phyloP scores from a whole-genome alignment of 2,888 invertebrate species.

The Anthoptus insignis region DNA sequence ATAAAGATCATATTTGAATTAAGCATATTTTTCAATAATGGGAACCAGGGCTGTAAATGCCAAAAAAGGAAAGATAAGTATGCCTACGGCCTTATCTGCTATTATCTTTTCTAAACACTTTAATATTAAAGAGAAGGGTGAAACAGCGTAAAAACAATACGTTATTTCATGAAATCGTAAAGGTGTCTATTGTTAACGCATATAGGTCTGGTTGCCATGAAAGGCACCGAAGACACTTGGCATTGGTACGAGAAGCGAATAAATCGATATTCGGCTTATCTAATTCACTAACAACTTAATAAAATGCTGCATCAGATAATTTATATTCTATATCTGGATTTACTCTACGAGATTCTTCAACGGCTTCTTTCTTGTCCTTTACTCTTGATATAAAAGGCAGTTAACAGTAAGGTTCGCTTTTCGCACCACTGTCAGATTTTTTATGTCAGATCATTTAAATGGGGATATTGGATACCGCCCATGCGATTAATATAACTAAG shows the following conservation, averaged over 20 bases:
- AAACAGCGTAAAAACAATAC: slow-evolving; percentile 39
- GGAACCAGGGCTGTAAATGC: slow-evolving; percentile 5
- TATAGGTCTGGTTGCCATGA: slow-evolving; percentile 30
- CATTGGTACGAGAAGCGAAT: slow-evolving; percentile 29
- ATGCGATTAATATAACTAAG: slow-evolving; percentile 41
- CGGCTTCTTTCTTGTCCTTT: slow-evolving; percentile 40
- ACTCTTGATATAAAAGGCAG: slow-evolving; percentile 41
- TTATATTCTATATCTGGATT: slow-evolving; percentile 40
- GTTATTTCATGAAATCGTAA: slow-evolving; percentile 28
- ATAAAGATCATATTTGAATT: not conserved
- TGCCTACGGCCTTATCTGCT: slow-evolving; percentile 31
- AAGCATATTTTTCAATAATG: not conserved
- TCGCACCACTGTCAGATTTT: slow-evolving; percentile 46
- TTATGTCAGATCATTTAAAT: slow-evolving; percentile 36
- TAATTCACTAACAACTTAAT: not conserved
- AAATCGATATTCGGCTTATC: slow-evolving; percentile 23
- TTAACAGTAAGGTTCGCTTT: slow-evolving; percentile 36
- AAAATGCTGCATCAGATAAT: slow-evolving; percentile 18
- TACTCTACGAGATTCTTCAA: slow-evolving; percentile 39
- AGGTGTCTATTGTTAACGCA: slow-evolving; percentile 30
- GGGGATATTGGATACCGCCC: slow-evolving; percentile 37
- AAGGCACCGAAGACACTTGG: slow-evolving; percentile 23
- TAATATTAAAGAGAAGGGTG: slow-evolving; percentile 28
- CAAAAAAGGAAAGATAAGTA: slow-evolving; percentile 35
- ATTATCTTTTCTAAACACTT: slow-evolving; percentile 37